Base-by-base conservation (phyloP, 2,113 vertebrate genomes). In the Oryzias celebensis region DNA sequence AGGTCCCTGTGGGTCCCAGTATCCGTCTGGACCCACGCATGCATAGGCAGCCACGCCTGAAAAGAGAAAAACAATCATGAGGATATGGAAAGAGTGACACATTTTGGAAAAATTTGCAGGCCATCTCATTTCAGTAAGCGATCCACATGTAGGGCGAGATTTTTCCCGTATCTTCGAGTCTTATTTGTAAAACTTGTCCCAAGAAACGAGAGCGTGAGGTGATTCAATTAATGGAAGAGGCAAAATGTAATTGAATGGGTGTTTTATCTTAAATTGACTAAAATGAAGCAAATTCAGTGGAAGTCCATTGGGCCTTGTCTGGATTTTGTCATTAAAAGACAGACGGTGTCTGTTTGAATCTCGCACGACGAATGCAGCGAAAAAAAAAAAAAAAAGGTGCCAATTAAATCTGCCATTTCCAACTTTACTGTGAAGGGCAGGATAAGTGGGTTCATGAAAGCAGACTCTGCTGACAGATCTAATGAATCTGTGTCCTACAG, bases 1-100 rank as follows among this genome's bases (percentile, higher is more conserved):
- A 3, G 97, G 97, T 62, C 97, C 97, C 85, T 94, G 94, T 10
- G 92, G 90, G 73, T 98, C 94, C 97, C 97, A 99, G 74, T 91
- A 87, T 53, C 95, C 95, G 0, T 96, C 94, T 15, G 95, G 95
- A 0, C 91, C 91, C 52, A 94, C 71, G 58, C 97, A 99, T 0
- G 83, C 71, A 71, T 95, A 98, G 3, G 92, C 93, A n/a, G 95
- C 94, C 62, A 94, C 91, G 43, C 97, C 97, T 99, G 75, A 4
- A 71, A 61, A 84, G 20, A 71, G 73, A 53, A 49, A 12, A 62
- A 15, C 58, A 16, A 26, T 15, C 6, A 22, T 57, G 16, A 58
- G 44, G 18, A 44, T 36, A 36, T 12, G 10, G 36, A 10, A 36
- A 36, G 36, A 36, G 10, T 36, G 36, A 36, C 36, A 36, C 36